Evolutionary conservation across 2,888 invertebrate species (phyloP).

Genomic region (Mythimna lalbum): DNA sequence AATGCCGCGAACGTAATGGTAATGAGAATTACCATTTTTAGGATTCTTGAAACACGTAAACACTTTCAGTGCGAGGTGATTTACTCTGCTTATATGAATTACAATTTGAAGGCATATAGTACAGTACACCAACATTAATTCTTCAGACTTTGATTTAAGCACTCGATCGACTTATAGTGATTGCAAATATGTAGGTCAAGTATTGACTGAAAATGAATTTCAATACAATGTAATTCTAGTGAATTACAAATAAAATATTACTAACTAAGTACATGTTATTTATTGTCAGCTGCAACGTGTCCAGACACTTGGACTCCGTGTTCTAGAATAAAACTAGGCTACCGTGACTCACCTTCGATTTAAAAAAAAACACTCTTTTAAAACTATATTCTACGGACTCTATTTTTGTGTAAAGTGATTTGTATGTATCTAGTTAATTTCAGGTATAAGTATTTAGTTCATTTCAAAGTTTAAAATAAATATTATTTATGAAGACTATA

Average conservation of each 20-base stretch:
- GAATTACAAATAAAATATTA: slow-evolving; percentile 45
- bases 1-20: slow-evolving; percentile 70
- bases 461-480: too few relatives aligned
- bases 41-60: slow-evolving; percentile 70
- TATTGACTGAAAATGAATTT: slow-evolving; percentile 51
- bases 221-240: slow-evolving; percentile 44
- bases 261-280: slow-evolving; percentile 26
- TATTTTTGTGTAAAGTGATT: too few relatives aligned
- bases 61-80: slow-evolving; percentile 56
- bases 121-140: slow-evolving; percentile 44
- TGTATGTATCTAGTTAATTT: too few relatives aligned
- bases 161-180: slow-evolving; percentile 48
- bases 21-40: slow-evolving; percentile 68
- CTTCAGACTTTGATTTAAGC: slow-evolving; percentile 60
- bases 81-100: slow-evolving; percentile 56
- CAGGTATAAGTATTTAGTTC: too few relatives aligned
- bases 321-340: slow-evolving; percentile 57
- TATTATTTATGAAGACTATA: too few relatives aligned
- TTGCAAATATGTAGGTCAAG: slow-evolving; percentile 63
- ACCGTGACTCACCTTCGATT: slow-evolving; percentile 47
- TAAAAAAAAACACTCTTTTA: background rate
- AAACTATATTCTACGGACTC: background rate
- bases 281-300: slow-evolving; percentile 46
- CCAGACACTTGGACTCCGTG: slow-evolving; percentile 43
- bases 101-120: slow-evolving; percentile 32